Base-by-base conservation (phyloP, 1,140 invertebrate species). In the Drosophila arizonae region DNA sequence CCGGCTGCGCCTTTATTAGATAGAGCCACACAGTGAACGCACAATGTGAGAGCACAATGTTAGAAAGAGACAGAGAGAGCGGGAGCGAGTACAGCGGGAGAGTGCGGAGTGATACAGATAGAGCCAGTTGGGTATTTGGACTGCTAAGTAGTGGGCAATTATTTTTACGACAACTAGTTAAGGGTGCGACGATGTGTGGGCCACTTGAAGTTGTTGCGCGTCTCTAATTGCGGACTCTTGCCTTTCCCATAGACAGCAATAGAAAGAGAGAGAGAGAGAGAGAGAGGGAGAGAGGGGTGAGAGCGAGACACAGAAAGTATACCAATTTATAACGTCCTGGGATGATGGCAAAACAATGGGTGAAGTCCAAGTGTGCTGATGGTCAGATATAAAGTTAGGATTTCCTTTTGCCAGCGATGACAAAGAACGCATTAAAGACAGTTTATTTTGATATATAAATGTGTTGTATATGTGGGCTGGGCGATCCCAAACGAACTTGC, bases 101-200 rank as follows among this genome's bases (percentile, higher is more conserved):
- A 26, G 11, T 11, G 43, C 1, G 24, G 33, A 39, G 30, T 39
- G 48, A 26, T 50, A 50, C 28, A 58, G 58, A 51, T 28, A 56
- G 24, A 43, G 41, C n/a, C 45, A 56, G 78, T 70, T 85, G 81
- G 71, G 76, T 76, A 84, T 81, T 84, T 84, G 43, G 69, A 71
- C 77, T 79, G 81, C 79, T 88, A 88, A 88, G 85, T 88, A 88
- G 84, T 88, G 76, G 84, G 84, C 84, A 88, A 88, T 88, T 88
- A 88, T 88, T 88, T 88, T 88, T 88, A 88, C 84, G 85, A 84
- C 84, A 88, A 80, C 84, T 88, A 85, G 80, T 88, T 88, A 88
- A 77, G 79, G 80, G 70, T 55, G 66, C 67, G 58, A 70, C 57
- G 63, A 68, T 58, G 54, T 55, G 63, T 71, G 77, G 51, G 73